Conservation (phyloP, 1,140 invertebrate species). For the Drosophila seguyi region DNA sequence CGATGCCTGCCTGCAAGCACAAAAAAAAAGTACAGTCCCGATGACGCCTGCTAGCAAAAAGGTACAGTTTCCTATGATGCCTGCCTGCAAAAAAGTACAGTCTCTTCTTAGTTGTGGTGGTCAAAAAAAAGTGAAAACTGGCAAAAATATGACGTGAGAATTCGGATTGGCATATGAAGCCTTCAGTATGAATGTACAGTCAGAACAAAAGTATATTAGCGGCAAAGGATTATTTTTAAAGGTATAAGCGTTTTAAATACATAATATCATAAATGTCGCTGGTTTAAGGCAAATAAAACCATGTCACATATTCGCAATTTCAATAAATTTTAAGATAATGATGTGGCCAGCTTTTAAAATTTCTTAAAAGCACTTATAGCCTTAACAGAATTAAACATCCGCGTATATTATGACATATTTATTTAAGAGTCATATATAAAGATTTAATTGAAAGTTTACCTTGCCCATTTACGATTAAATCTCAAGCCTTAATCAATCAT, state of each 20-base stretch:
- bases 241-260: background rate
- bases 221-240: background rate
- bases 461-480: slow-evolving; percentile 13
- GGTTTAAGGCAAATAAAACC: background rate
- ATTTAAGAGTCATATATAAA: background rate
- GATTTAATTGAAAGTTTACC: slow-evolving; percentile 5
- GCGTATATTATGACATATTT: background rate
- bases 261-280: no score
- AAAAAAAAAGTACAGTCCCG: slow-evolving; percentile 2
- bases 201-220: no score
- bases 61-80: background rate
- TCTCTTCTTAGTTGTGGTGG: background rate
- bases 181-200: background rate
- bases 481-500: slow-evolving; percentile 24
- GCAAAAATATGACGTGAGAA: background rate
- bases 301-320: background rate
- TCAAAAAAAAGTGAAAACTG: background rate
- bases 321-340: background rate
- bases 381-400: background rate
- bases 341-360: background rate
- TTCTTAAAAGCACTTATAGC: background rate
- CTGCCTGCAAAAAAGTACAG: background rate
- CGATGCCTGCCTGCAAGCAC: slow-evolving; percentile 1
- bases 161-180: background rate
- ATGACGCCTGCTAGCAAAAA: background rate